These are phyloP conservation scores for Clitarchus hookeri DNA, from an alignment of 2,888 invertebrate genomes.

Conservation along the genomic window DNA sequence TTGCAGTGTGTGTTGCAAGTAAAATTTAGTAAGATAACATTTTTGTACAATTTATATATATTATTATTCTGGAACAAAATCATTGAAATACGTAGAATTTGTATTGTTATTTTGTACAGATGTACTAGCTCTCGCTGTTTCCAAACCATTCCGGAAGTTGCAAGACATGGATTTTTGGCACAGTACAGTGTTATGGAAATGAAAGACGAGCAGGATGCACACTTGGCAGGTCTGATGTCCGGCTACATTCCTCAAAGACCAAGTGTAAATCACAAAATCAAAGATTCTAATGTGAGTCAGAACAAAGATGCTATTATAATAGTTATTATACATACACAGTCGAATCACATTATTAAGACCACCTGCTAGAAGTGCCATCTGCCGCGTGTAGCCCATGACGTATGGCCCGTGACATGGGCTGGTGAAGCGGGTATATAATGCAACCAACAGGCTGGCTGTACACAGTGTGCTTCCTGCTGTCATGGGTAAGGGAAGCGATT, in stretches of 20 bases:
- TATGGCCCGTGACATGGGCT: too few relatives aligned
- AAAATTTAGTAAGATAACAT: too few relatives aligned
- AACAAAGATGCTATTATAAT: constrained; percentile 20
- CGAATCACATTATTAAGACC: too few relatives aligned
- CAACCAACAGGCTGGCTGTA: too few relatives aligned
- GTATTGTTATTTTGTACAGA: background rate
- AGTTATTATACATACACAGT: constrained; percentile 25
- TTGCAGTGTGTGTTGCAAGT: too few relatives aligned
- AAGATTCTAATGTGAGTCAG: background rate
- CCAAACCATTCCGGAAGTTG: constrained; percentile 20
- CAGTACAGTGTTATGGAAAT: constrained; percentile 3
- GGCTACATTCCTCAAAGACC: background rate
- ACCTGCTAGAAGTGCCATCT: too few relatives aligned
- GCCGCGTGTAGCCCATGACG: too few relatives aligned
- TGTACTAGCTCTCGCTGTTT: constrained; percentile 21
- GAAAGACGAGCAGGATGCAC: constrained; percentile 1
- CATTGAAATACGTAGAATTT: background rate
- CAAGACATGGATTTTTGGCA: background rate
- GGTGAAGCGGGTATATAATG: too few relatives aligned
- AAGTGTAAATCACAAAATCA: background rate
- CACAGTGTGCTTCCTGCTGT: too few relatives aligned
- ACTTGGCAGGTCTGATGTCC: constrained; percentile 17
- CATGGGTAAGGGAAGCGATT: too few relatives aligned
- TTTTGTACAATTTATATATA: too few relatives aligned
- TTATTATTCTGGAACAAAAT: background rate